Base-by-base conservation (phyloP, 2,888 invertebrate genomes). In the Zhengitettix transpicula region DNA sequence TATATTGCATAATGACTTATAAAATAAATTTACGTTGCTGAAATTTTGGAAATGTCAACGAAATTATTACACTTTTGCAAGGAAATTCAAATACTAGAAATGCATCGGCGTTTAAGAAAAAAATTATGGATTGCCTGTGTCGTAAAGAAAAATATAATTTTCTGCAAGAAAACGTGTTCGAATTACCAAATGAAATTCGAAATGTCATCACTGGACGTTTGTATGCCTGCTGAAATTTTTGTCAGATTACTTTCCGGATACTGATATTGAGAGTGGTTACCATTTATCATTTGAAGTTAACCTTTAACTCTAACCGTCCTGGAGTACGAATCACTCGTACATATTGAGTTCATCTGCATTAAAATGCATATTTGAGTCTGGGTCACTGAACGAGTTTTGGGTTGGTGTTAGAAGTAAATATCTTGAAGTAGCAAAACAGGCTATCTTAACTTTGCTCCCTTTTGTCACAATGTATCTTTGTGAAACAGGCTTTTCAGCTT, bases 1-100 rank as follows among this genome's bases (percentile, higher is more conserved):
- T 41, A 55, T 60, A n/a, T 58, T 59, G 52, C 12, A 53, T 28
- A 63, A 16, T 57, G 58, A 40, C 54, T 44, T 42, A 58, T 41
- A 12, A 42, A 52, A 42, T 53, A 12, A 58, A 14, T 12, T 42
- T 11, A 42, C 10, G 10, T 42, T 42, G 44, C 44, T 12, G 12
- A 42, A 42, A 42, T 42, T 42, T 42, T 42, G 44, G 44, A 42
- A 42, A 42, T 10, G 44, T 42, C 44, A 42, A 12, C 12, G 10
- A 42, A 42, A 42, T 42, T 42, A 42, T 12, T 42, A 42, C 44
- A 42, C 44, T 42, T 42, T 12, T 12, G 44, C 44, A 42, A 12
- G 44, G 44, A 42, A 42, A 42, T 11, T 42, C 12, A 42, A 42
- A 10, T 11, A 42, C 12, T 12, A 42, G 10, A 42, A 11, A 11